Evolutionary conservation across 1,140 invertebrate species (phyloP).

Genomic region (Phthorimaea operculella): DNA sequence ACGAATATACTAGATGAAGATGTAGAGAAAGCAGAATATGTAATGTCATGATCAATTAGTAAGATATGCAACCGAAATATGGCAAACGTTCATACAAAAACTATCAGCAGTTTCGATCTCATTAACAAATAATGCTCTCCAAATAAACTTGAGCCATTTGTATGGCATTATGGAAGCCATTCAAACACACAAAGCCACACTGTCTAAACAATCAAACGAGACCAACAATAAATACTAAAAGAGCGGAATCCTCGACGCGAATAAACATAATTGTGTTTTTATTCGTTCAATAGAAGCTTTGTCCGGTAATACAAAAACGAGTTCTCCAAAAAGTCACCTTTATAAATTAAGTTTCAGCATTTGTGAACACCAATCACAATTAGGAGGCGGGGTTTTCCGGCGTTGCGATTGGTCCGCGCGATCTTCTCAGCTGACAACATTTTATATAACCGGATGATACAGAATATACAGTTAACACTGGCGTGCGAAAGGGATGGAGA

Average conservation of each 20-base stretch:
- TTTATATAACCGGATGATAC: conserved; percentile 66
- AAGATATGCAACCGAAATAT: background rate
- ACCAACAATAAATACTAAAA: conserved; percentile 47
- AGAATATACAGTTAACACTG: conserved; percentile 63
- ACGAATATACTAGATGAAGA: too few relatives aligned
- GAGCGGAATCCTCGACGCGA: conserved; percentile 42
- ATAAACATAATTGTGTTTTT: conserved; percentile 64
- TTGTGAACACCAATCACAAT: conserved; percentile 33
- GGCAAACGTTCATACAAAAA: background rate
- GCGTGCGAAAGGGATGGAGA: conserved; percentile 38
- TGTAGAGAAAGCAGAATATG: too few relatives aligned
- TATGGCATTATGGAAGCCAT: background rate
- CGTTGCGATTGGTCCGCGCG: conserved; percentile 30
- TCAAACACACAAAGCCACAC: background rate
- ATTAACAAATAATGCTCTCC: conserved; percentile 8
- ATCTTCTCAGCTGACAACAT: conserved; percentile 51
- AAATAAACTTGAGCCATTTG: background rate
- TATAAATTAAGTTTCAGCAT: conserved; percentile 63
- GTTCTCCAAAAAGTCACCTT: conserved; percentile 63
- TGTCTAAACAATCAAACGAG: conserved; percentile 33
- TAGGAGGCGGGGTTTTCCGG: conserved; percentile 33
- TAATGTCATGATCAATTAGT: background rate
- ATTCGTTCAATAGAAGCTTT: conserved; percentile 51
- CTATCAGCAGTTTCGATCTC: conserved; percentile 12
- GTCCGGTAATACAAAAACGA: conserved; percentile 40